Base-by-base conservation (phyloP, 1,140 invertebrate genomes). In the Drosophila arizonae region DNA sequence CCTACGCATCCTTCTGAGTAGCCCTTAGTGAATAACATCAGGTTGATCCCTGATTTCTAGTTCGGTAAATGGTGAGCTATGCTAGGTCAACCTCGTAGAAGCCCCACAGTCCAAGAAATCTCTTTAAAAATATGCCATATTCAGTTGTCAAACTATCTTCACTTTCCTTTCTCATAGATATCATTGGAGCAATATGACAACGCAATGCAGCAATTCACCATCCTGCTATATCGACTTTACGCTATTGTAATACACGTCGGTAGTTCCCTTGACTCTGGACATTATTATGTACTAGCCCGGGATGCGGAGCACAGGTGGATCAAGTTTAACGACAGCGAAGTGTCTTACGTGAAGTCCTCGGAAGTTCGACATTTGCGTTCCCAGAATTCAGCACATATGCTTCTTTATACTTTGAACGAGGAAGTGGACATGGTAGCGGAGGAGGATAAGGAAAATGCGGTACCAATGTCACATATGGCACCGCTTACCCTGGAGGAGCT, bases 161-260 rank as follows among this genome's bases (percentile, higher is more conserved):
- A 17, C 21, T 24, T 24, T 3, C 21, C 21, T 24, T 24, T 24
- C 3, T 24, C 3, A 3, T 3, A 24, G 92, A 17, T 85, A 94
- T 58, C 92, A 91, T 9, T 93, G 93, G 36, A 90, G 90, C 48
- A 92, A 90, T 36, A 81, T 17, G 79, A 90, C 3, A 10, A 30
- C 21, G 50, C 39, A 1, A 56, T 67, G 6, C 51, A 68, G 3
- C 68, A 77, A 91, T 93, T 15, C 90, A 91, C 3, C 97, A 24
- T 24, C 21, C 3, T 24, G 21, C 2, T 24, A 2, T 24, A 96
- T 89, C 92, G 93, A 4, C 86, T 97, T 0, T 96, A 96, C 81
- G 95, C 95, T 0, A 95, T 95, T 0, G 95, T 97, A 1, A 94
- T 97, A 0, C 96, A 97, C 90, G 95, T 94, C 1, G 96, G 96